Base-by-base conservation (phyloP, 2,113 vertebrate species). In the Macrotus californicus region DNA sequence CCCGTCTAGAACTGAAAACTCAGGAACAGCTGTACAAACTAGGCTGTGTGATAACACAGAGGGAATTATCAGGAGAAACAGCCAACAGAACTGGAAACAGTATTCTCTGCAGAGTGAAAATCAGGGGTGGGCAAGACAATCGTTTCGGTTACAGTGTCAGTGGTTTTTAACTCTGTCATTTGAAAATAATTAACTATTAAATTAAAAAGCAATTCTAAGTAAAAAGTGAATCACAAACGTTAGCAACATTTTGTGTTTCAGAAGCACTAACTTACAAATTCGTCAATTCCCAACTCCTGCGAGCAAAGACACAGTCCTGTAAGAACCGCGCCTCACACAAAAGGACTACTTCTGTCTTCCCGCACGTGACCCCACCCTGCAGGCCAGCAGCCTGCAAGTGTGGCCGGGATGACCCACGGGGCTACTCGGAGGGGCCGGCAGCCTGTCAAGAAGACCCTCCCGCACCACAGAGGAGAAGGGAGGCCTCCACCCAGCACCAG, bases 401-500 rank as follows among this genome's bases (percentile, higher is more conserved):
- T 11, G 15, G 46, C 66, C 29, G 46, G 41, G 46, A 75, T 0
- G 16, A 59, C 4, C 34, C 19, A 0, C 0, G 22, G 22, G 22
- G 22, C 70, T 73, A 43, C 39, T 26, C 34, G 7, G 66, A 22
- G 22, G 5, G 10, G 22, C 69, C 1, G 31, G 69, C 69, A 24
- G 69, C 5, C 39, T 26, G 36, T 26, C 16, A n/a, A 10, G 69
- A 14, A 41, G 22, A 14, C 69, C 22, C 9, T 12, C 69, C 69
- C 6, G 39, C 69, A 72, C 36, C 69, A 36, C 66, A 21, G n/a
- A 61, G 59, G 24, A 9, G 21, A 14, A 21, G 18, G 8, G 3
- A 75, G 41, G 72, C 72, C 72, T 3, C 9, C 3, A 31, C 18
- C 73, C 16, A 6, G 2, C 46, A 19, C 24, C 13, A 46, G 3